phyloP scores from a whole-genome alignment of 2,113 vertebrate species.

The Neodontobutis hainanensis region DNA sequence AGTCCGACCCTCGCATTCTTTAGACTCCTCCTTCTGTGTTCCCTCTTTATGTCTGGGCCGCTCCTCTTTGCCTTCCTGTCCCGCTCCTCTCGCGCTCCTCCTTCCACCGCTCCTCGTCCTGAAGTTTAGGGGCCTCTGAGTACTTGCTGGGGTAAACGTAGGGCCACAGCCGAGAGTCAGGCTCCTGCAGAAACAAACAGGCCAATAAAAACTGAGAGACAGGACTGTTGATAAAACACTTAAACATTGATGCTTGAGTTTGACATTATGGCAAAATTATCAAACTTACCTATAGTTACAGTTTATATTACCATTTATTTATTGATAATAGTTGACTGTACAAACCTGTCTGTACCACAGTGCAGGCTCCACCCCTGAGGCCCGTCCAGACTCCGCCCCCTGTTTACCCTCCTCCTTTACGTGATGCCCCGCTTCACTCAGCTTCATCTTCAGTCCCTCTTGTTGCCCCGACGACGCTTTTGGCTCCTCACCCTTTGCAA shows the following conservation, averaged over 20 bases:
- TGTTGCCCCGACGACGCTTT: conserved; percentile 80
- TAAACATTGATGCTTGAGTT: too few relatives aligned
- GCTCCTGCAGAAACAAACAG: conserved; percentile 74
- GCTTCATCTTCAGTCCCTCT: conserved; percentile 91
- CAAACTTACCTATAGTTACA: too few relatives aligned
- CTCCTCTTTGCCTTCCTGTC: conserved; percentile 91
- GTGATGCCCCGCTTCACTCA: conserved; percentile 85
- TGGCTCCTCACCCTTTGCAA: conserved; percentile 89
- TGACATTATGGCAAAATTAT: too few relatives aligned
- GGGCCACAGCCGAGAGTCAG: conserved; percentile 80
- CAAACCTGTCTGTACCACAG: conserved; percentile 96
- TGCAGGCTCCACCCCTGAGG: conserved; percentile 85
- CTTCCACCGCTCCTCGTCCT: conserved; percentile 85
- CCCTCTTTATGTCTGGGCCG: conserved; percentile 84
- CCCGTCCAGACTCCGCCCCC: conserved; percentile 82
- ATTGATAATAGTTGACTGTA: background rate
- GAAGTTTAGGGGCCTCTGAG: conserved; percentile 81
- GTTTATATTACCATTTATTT: too few relatives aligned
- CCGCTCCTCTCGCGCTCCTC: conserved; percentile 82
- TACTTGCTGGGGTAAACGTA: conserved; percentile 91
- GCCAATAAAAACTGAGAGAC: too few relatives aligned
- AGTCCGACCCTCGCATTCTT: conserved; percentile 85
- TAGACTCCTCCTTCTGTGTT: conserved; percentile 85
- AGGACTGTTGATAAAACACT: too few relatives aligned
- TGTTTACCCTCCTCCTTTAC: conserved; percentile 88